A percentile compares a stretch with the other conserved stretches of the same genome.
Conservation (phyloP, 2,113 vertebrate genomes). For the Empidonax traillii region DNA sequence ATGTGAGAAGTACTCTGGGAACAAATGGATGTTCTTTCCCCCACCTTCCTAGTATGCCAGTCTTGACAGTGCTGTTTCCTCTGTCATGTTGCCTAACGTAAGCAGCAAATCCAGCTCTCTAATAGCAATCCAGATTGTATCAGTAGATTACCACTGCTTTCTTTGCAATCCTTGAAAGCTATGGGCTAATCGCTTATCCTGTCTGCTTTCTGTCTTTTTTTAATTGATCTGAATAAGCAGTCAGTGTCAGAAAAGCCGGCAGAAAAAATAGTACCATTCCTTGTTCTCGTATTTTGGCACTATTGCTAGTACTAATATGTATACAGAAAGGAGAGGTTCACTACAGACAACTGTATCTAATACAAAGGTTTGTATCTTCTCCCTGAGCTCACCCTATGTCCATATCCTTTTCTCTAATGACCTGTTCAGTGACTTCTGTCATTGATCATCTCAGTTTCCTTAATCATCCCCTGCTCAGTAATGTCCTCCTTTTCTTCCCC, state of each 20-base stretch:
- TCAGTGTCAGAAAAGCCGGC: background rate
- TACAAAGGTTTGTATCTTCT: background rate
- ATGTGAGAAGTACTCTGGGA: background rate
- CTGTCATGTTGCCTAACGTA: background rate
- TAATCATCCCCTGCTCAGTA: background rate
- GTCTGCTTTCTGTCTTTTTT: background rate
- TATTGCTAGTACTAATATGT: background rate
- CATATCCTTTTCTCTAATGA: background rate
- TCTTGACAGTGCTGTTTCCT: background rate
- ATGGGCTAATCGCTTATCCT: background rate
- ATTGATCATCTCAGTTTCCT: background rate
- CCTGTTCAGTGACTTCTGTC: background rate
- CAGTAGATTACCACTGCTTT: background rate
- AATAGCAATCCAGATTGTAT: background rate
- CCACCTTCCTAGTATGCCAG: background rate
- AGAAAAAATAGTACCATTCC: background rate
- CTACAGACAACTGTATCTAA: background rate
- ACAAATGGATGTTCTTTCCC: background rate
- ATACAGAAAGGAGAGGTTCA: background rate
- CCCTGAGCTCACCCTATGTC: rapidly evolving
- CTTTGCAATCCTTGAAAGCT: background rate
- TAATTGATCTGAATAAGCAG: background rate
- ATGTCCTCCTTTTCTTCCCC: background rate
- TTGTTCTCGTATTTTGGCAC: background rate
- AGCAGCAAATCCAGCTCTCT: conserved; percentile 5